Evolutionary conservation across 2,113 vertebrate species (phyloP).

Genomic region (Corythoichthys intestinalis): DNA sequence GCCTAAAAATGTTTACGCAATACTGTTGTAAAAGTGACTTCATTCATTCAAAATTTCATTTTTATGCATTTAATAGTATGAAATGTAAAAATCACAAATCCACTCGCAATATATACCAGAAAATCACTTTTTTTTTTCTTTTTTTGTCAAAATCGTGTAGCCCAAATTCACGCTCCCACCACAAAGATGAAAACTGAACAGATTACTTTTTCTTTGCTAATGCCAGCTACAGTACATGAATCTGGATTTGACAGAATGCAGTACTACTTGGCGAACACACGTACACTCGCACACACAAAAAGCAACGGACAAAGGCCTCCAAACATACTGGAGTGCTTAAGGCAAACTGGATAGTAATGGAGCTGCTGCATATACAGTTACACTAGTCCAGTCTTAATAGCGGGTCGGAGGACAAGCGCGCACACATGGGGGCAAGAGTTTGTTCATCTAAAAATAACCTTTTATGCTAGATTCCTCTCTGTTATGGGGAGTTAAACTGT

Average conservation of each 20-base stretch:
- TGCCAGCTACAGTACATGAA: neutral
- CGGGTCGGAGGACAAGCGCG: conserved; percentile 35
- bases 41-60: too few relatives aligned
- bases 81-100: too few relatives aligned
- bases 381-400: conserved; percentile 19
- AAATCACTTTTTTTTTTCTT: too few relatives aligned
- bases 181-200: neutral
- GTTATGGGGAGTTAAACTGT: conserved; percentile 7
- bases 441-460: conserved; percentile 26
- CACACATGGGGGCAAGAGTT: neutral
- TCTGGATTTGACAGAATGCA: neutral
- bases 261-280: neutral
- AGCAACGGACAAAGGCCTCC: conserved; percentile 16
- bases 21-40: too few relatives aligned
- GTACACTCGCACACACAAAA: neutral
- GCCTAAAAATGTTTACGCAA: too few relatives aligned
- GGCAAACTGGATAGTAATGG: conserved; percentile 17
- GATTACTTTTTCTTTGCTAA: neutral
- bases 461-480: conserved; percentile 19
- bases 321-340: conserved; percentile 13
- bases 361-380: conserved; percentile 13
- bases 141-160: too few relatives aligned
- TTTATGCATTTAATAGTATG: too few relatives aligned
- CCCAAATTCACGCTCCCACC: too few relatives aligned
- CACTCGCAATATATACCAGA: too few relatives aligned